phyloP scores from a whole-genome alignment of 92 coral and sea anemone genomes.

The Porites cylindrica region DNA sequence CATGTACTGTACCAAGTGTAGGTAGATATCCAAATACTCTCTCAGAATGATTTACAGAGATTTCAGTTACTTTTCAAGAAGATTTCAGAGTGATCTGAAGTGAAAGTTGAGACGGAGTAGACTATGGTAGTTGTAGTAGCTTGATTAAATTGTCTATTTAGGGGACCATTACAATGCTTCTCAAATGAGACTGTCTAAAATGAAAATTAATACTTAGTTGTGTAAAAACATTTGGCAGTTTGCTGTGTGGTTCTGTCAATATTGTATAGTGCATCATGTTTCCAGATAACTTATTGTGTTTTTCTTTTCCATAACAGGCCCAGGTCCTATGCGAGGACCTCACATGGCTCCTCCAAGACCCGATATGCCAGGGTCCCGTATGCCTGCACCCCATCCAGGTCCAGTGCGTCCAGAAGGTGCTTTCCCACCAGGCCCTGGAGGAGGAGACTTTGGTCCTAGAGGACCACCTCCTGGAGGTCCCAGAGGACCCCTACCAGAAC shows the following conservation, averaged over 20 bases:
- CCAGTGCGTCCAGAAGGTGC: slow-evolving; percentile 46
- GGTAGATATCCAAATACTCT: too few relatives aligned
- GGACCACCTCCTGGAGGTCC: slow-evolving; percentile 50
- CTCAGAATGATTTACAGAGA: too few relatives aligned
- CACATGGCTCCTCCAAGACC: slow-evolving; percentile 77
- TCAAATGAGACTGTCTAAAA: too few relatives aligned
- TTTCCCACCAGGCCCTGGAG: slow-evolving; percentile 66
- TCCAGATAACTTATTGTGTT: background rate
- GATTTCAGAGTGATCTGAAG: too few relatives aligned
- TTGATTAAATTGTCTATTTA: too few relatives aligned
- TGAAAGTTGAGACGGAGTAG: too few relatives aligned
- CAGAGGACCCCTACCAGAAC: slow-evolving; percentile 72
- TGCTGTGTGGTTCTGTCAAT: background rate
- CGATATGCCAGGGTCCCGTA: slow-evolving; percentile 75
- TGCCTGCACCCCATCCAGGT: slow-evolving; percentile 67
- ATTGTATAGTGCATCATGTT: background rate
- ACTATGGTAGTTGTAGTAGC: too few relatives aligned
- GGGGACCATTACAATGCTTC: too few relatives aligned
- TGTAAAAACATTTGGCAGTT: background rate
- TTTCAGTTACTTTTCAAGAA: too few relatives aligned
- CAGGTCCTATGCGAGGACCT: slow-evolving; percentile 54
- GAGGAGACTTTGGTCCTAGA: slow-evolving; percentile 65
- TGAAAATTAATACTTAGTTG: too few relatives aligned
- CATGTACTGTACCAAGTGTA: too few relatives aligned
- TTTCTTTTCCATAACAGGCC: slow-evolving; percentile 25